Conservation (phyloP, 1,140 invertebrate genomes). For the Drosophila suzukii region DNA sequence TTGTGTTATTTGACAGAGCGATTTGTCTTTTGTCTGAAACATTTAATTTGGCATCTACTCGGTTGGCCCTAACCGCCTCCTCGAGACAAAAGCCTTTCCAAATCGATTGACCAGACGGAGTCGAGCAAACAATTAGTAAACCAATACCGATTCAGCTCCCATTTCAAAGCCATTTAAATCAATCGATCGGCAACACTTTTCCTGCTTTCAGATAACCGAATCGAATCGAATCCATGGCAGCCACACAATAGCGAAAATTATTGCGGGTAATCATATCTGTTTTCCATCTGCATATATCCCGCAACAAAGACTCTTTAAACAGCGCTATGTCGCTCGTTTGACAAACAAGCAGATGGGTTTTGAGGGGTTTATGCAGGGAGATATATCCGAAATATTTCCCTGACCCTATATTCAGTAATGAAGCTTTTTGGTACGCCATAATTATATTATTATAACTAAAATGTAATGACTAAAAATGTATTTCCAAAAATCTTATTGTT, state of each 20-base stretch:
- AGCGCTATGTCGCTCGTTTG: constrained; percentile 20
- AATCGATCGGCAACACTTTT: constrained; percentile 57
- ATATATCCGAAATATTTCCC: background rate
- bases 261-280: constrained; percentile 52
- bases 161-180: constrained; percentile 66
- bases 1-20: constrained; percentile 55
- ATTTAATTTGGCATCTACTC: constrained; percentile 41
- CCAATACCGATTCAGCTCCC: constrained; percentile 44
- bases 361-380: constrained; percentile 14
- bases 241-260: constrained; percentile 50
- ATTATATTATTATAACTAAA: background rate
- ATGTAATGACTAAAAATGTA: too few relatives aligned
- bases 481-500: too few relatives aligned
- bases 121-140: constrained; percentile 71
- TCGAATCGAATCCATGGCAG: constrained; percentile 21
- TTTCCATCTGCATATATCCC: constrained; percentile 33
- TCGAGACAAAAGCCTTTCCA: constrained; percentile 48
- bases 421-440: too few relatives aligned
- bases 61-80: constrained; percentile 12
- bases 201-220: constrained; percentile 12
- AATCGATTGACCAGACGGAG: constrained; percentile 2
- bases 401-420: too few relatives aligned
- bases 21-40: constrained; percentile 30
- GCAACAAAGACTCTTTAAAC: constrained; percentile 32
- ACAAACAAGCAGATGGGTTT: constrained; percentile 6